Percentiles rank a stretch among this genome's conserved stretches.
Conservation (phyloP, 2,888 invertebrate genomes). For the Tineola bisselliella region DNA sequence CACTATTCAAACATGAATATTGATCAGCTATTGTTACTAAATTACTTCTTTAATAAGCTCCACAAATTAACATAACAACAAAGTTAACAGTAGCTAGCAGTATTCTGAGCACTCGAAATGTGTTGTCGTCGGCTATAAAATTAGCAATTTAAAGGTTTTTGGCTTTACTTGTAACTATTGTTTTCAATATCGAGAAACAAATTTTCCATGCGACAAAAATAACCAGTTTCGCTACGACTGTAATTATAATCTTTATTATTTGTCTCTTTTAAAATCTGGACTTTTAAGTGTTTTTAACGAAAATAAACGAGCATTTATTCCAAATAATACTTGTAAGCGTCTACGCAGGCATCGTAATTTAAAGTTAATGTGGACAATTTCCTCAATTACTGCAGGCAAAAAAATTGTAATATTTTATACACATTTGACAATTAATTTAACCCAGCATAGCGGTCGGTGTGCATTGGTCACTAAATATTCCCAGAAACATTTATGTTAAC, state of each 20-base stretch:
- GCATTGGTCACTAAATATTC: background rate
- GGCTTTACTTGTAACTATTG: too few species aligned
- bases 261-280: too few species aligned
- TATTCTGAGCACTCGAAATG: background rate
- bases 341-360: background rate
- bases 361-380: background rate
- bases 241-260: too few species aligned
- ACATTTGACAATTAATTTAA: background rate
- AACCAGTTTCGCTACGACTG: too few species aligned
- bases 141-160: too few species aligned
- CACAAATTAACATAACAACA: slow-evolving; percentile 5
- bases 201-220: too few species aligned
- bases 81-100: background rate
- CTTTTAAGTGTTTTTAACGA: too few species aligned
- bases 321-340: background rate
- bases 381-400: background rate
- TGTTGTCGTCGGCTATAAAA: background rate
- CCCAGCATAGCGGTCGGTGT: background rate
- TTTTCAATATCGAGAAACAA: too few species aligned
- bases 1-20: slow-evolving; percentile 7
- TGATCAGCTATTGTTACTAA: slow-evolving; percentile 12
- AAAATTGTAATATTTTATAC: background rate
- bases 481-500: background rate
- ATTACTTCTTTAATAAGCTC: slow-evolving; percentile 1
- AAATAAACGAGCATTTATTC: too few species aligned